Evolutionary conservation across 2,797 vertebrate genomes (phyloP).

Genomic region (Neosilurus hyrtlii): DNA sequence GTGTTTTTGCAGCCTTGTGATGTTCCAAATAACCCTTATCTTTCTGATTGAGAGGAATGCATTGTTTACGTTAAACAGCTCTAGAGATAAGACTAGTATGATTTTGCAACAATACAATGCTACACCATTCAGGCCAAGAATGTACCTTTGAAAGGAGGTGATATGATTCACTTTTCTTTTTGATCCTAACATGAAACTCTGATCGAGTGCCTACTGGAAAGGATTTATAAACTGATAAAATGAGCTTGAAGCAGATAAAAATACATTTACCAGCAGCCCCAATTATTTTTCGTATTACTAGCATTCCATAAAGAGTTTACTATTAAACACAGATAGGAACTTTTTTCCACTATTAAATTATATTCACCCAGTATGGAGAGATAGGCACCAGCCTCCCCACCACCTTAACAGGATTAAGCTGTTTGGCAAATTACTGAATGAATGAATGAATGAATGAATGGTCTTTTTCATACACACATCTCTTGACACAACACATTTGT

Average conservation of each 20-base stretch:
- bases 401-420: too few species aligned
- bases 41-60: slow-evolving; percentile 35
- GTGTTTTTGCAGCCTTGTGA: neutral
- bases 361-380: too few species aligned
- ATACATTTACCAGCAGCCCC: neutral
- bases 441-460: too few species aligned
- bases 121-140: slow-evolving; percentile 6
- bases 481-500: too few species aligned
- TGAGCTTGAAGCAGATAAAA: neutral
- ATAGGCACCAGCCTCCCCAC: too few species aligned
- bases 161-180: neutral
- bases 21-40: slow-evolving; percentile 25
- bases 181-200: neutral
- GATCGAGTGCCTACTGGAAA: neutral
- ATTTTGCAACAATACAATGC: slow-evolving; percentile 19
- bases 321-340: too few species aligned
- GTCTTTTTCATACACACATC: too few species aligned
- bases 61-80: slow-evolving; percentile 36
- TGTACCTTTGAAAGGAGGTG: neutral
- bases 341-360: too few species aligned
- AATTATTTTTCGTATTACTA: neutral
- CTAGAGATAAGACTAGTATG: slow-evolving; percentile 36
- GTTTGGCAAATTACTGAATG: too few species aligned
- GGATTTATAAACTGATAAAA: neutral
- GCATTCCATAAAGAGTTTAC: neutral